These are phyloP conservation scores for Dendropsophus ebraccatus DNA, from an alignment of 2,113 vertebrate species.

Conservation along the genomic window DNA sequence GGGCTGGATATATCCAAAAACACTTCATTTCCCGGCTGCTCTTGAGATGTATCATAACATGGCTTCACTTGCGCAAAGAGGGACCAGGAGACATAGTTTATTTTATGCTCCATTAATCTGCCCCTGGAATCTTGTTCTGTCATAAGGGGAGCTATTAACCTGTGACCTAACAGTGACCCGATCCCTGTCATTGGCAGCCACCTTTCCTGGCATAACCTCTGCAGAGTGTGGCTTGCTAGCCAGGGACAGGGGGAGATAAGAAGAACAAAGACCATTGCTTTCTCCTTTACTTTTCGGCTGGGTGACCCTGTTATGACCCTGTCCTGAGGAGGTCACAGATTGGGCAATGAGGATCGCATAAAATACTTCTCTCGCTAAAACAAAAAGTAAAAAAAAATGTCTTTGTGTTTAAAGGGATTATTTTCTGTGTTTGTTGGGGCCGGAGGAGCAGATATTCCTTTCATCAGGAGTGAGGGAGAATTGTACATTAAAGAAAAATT, in stretches of 20 bases:
- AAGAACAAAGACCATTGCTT: constrained; percentile 55
- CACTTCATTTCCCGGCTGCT: constrained; percentile 43
- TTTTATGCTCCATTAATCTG: constrained; percentile 44
- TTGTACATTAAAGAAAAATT: no score
- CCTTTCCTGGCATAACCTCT: constrained; percentile 44
- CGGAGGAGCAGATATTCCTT: not conserved
- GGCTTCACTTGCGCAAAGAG: constrained; percentile 25
- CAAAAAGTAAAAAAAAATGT: constrained; percentile 24
- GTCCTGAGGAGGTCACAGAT: constrained; percentile 49
- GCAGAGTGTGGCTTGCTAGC: constrained; percentile 25
- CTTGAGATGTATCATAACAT: constrained; percentile 50
- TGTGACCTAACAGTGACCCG: constrained; percentile 61
- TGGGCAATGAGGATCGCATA: accelerated
- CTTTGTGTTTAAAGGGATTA: not conserved
- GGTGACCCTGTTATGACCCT: constrained; percentile 63
- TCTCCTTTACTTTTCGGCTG: constrained; percentile 59
- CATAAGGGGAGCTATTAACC: accelerated
- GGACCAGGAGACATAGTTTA: constrained; percentile 50
- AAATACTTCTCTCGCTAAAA: not conserved
- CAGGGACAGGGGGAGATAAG: constrained; percentile 49
- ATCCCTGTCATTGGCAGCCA: constrained; percentile 50
- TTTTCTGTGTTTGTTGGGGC: not conserved
- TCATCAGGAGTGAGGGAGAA: not conserved
- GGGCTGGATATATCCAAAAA: constrained; percentile 37
- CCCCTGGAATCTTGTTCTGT: constrained; percentile 43